phyloP scores from a whole-genome alignment of 1,140 invertebrate species.

The Pseudomyrmex concolor region DNA sequence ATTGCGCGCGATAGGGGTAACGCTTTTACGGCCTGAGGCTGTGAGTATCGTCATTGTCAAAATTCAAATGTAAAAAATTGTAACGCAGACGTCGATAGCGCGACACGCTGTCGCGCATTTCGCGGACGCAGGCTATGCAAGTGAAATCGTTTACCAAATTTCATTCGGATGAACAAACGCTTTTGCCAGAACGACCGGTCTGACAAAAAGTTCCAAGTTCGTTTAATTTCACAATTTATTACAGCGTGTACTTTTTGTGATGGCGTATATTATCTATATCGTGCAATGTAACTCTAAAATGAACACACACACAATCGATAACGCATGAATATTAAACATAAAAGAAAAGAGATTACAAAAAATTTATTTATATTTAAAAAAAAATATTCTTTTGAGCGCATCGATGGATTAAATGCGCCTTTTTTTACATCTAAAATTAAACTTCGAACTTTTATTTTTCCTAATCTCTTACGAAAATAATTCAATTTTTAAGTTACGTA shows the following conservation, averaged over 20 bases:
- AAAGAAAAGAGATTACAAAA: not conserved
- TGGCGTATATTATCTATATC: not conserved
- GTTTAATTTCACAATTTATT: constrained; percentile 57
- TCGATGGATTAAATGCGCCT: not conserved
- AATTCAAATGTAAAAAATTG: constrained; percentile 73
- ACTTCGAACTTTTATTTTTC: not conserved
- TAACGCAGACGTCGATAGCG: constrained; percentile 21
- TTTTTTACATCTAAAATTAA: not conserved
- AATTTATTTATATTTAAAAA: not conserved
- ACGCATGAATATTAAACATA: not conserved
- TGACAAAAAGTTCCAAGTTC: constrained; percentile 30
- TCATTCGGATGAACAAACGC: constrained; percentile 31
- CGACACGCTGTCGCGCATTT: constrained; percentile 41
- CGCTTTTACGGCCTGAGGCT: constrained; percentile 77
- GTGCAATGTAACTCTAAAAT: constrained; percentile 24
- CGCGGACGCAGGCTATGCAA: constrained; percentile 15
- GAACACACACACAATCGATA: not conserved
- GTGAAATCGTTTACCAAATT: constrained; percentile 54
- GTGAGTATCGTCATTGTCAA: constrained; percentile 70
- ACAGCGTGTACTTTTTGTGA: not conserved
- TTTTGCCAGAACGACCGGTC: constrained; percentile 25
- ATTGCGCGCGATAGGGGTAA: constrained; percentile 84
- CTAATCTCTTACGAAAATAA: not conserved
- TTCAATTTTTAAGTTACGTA: not conserved
- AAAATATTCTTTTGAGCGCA: not conserved